Percentiles rank a stretch among this genome's conserved stretches.
Evolutionary conservation across 2,113 vertebrate species (phyloP).

Genomic region (Leptodactylus fuscus): DNA sequence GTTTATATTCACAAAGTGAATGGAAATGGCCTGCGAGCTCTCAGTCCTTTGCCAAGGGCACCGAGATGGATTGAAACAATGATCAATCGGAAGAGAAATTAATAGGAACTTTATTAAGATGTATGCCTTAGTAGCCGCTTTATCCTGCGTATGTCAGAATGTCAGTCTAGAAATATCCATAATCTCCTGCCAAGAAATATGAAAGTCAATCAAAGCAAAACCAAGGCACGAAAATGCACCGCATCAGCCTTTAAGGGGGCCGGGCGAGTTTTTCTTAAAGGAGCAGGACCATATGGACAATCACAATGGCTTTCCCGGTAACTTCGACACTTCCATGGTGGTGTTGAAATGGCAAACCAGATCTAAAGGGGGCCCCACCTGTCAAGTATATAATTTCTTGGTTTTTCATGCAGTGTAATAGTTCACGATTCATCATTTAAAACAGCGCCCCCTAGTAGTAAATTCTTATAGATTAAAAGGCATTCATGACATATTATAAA

Average conservation of each 20-base stretch:
- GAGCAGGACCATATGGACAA: background rate
- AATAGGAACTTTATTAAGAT: constrained; percentile 34
- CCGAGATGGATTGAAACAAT: constrained; percentile 43
- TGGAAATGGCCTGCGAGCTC: constrained; percentile 31
- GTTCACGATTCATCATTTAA: too few species aligned
- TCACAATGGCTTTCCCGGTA: too few species aligned
- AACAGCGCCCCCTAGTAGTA: too few species aligned
- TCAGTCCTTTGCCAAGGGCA: constrained; percentile 37
- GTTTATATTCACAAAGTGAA: constrained; percentile 15
- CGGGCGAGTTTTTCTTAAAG: background rate
- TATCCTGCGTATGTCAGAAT: background rate
- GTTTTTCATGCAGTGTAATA: too few species aligned
- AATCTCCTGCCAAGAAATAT: background rate
- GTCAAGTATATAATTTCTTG: too few species aligned
- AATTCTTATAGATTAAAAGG: too few species aligned
- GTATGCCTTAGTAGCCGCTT: constrained; percentile 17
- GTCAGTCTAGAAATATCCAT: constrained; percentile 14
- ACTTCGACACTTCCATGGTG: too few species aligned
- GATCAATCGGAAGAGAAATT: constrained; percentile 43
- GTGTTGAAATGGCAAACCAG: too few species aligned
- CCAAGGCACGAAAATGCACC: background rate
- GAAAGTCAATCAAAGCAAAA: constrained; percentile 5
- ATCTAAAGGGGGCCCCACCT: too few species aligned
- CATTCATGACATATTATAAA: too few species aligned
- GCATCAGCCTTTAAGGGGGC: background rate